A percentile compares a stretch with the other conserved stretches of the same genome.
These are phyloP conservation scores for Osmerus mordax DNA, from an alignment of 2,113 vertebrate species.

Conservation along the genomic window DNA sequence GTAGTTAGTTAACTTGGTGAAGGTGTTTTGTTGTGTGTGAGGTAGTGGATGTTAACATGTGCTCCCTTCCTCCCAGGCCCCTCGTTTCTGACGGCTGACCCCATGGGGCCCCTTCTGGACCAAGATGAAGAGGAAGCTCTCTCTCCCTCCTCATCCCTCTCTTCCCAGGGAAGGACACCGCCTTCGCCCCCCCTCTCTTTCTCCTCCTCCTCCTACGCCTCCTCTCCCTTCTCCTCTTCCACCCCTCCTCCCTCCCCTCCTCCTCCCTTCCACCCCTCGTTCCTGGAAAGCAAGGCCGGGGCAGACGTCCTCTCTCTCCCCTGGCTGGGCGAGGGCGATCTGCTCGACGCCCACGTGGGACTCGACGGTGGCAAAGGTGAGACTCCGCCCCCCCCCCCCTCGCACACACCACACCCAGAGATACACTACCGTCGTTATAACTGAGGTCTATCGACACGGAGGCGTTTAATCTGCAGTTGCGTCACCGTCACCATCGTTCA, in stretches of 20 bases:
- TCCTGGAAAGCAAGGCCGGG: slow-evolving; percentile 53
- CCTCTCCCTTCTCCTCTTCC: slow-evolving; percentile 44
- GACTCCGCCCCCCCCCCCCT: not conserved
- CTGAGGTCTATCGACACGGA: too few relatives aligned
- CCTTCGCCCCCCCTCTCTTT: slow-evolving; percentile 64
- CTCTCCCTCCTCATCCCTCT: slow-evolving; percentile 68
- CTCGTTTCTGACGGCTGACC: slow-evolving; percentile 95
- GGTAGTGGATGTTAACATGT: not conserved
- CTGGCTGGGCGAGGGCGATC: slow-evolving; percentile 77
- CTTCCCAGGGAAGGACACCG: slow-evolving; percentile 76
- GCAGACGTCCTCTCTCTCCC: slow-evolving; percentile 59
- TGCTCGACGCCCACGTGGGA: slow-evolving; percentile 63
- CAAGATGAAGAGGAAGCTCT: slow-evolving; percentile 78
- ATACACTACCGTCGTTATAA: too few relatives aligned
- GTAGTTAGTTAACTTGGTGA: not conserved
- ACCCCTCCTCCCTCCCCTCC: slow-evolving; percentile 43
- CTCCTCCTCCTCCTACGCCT: slow-evolving; percentile 51
- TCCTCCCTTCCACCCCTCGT: slow-evolving; percentile 18
- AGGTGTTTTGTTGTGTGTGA: not conserved
- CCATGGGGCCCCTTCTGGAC: slow-evolving; percentile 86
- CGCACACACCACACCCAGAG: not conserved
- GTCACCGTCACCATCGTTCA: too few relatives aligned
- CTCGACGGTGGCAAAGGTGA: slow-evolving; percentile 79
- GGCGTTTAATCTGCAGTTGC: too few relatives aligned
- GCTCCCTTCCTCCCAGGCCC: slow-evolving; percentile 49